Evolutionary conservation across 2,797 vertebrate genomes (phyloP).

Genomic region (Lepilemur ruficaudatus): DNA sequence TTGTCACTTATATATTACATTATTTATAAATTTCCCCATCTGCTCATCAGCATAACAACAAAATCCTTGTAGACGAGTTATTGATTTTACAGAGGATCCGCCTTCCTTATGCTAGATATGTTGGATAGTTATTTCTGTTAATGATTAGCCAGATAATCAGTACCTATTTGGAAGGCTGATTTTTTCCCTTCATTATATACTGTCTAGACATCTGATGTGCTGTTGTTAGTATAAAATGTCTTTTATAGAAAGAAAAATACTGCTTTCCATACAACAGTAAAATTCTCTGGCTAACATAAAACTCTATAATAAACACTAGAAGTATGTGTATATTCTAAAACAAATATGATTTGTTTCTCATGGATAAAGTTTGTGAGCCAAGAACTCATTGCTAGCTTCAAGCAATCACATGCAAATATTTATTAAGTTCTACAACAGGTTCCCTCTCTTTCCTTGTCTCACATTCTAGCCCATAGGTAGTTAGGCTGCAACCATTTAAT

Average conservation of each 20-base stretch:
- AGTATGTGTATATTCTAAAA: background rate
- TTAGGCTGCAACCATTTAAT: slow-evolving; percentile 10
- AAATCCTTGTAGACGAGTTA: background rate
- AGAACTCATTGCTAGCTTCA: background rate
- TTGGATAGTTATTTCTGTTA: slow-evolving; percentile 41
- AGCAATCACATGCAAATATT: slow-evolving; percentile 31
- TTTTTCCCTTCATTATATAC: slow-evolving; percentile 31
- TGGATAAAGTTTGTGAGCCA: slow-evolving; percentile 41
- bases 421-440: background rate
- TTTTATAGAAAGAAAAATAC: slow-evolving; percentile 12
- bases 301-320: background rate
- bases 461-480: background rate
- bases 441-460: background rate
- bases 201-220: background rate
- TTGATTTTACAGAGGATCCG: background rate
- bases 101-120: background rate
- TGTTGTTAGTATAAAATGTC: slow-evolving; percentile 11
- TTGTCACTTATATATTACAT: background rate
- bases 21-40: background rate
- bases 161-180: slow-evolving; percentile 29
- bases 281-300: slow-evolving; percentile 48
- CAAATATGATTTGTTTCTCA: slow-evolving; percentile 43
- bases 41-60: slow-evolving; percentile 7
- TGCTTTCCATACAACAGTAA: slow-evolving; percentile 27
- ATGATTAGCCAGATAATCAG: slow-evolving; percentile 18